Evolutionary conservation across 2,797 vertebrate species (phyloP).

Genomic region (Cossypha polioptera): DNA sequence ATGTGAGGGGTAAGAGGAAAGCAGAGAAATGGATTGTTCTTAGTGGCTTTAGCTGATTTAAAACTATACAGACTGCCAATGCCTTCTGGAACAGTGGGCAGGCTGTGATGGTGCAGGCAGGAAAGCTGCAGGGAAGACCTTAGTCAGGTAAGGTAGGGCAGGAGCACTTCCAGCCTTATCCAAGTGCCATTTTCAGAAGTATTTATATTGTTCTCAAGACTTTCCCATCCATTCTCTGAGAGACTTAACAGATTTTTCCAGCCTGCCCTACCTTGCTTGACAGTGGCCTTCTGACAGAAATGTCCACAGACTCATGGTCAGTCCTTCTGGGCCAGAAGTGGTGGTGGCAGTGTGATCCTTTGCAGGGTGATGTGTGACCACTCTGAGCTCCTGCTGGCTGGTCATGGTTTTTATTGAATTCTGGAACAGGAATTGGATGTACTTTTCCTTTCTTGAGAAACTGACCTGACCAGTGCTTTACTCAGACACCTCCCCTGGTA

Average conservation of each 20-base stretch:
- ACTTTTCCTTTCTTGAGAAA: neutral
- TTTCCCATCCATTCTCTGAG: neutral
- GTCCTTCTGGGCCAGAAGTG: neutral
- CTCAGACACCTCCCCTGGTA: neutral
- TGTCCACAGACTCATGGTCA: rapidly evolving
- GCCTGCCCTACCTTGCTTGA: neutral
- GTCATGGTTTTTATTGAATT: neutral
- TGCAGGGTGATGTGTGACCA: neutral
- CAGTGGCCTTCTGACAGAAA: neutral
- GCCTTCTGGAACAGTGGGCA: neutral
- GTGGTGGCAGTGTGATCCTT: neutral
- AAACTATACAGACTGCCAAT: neutral
- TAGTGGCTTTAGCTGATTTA: neutral
- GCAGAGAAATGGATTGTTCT: neutral
- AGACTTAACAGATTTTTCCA: neutral
- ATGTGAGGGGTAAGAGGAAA: neutral
- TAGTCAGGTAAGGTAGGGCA: neutral
- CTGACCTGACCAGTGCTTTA: neutral
- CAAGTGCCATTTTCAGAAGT: neutral
- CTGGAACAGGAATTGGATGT: neutral
- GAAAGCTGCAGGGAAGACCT: neutral
- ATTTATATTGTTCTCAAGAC: neutral
- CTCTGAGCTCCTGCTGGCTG: neutral
- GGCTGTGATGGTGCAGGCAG: neutral
- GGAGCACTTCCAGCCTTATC: neutral